Evolutionary conservation across 2,113 vertebrate species (phyloP), one percentile per base, ranked within the genome.

Genomic region (Rhinolophus ferrumequinum): DNA sequence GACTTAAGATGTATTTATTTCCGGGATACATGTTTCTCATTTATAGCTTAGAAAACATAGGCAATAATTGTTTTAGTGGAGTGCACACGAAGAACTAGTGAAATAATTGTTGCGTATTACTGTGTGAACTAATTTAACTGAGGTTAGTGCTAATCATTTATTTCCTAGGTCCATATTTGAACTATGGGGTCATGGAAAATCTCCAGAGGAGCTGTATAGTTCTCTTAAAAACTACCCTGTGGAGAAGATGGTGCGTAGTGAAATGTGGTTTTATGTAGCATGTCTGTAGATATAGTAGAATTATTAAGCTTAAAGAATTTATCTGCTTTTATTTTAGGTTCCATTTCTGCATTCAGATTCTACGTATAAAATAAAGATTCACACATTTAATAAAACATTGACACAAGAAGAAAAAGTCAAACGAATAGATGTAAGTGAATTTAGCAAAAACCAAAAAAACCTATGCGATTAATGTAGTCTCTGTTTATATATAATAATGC

Each of bases 371-470:
- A 98, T 99, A 95, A 99, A 98, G 44, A 99, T 99, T 97, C 99
- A 99, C 97, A 99, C 99, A 5, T 99, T 99, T 97, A 99, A 99
- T 98, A 99, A 99, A 98, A 99, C 99, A 1, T 96, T 99, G 97
- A 98, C 98, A 41, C 99, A 99, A 96, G 82, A 98, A 88, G 99
- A 99, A 97, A 99, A 99, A 98, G 98, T 99, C 94, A 97, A 98
- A 92, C 99, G 98, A 98, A 99, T 99, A 97, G 99, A 99, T 98
- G 99, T 99, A 98, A 99, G 99, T 99, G 95, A 56, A 26, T 54
- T 69, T 83, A 95, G 41, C 60, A 70, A 87, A 93, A 77, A 67
- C 15, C 11, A 56, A 47, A 92, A 92, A 50, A n/a, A n/a, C 47
- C 56, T 58, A 2, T 0, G 0, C 67, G 64, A 77, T 54, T 35